Evolutionary conservation across 2,797 vertebrate genomes (phyloP), one percentile per base, ranked within the genome.

Genomic region (Pygocentrus nattereri): DNA sequence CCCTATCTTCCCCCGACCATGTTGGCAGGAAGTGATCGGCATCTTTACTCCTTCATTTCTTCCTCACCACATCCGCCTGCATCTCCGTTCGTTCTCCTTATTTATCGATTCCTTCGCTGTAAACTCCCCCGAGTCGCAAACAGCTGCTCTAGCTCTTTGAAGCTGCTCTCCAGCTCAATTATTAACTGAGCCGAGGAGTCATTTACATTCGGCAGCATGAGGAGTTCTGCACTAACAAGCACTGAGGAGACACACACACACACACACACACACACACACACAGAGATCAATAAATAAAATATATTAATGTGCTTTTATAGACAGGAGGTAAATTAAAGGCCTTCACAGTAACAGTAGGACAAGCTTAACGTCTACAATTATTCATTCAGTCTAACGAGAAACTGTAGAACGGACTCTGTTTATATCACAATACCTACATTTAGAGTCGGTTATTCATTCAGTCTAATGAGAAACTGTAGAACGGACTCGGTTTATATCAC

Each of bases 61-160:
- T 74, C 82, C 56, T 84, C 83, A 84, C 81, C 82, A 76, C 85
- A 86, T 87, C 88, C 84, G 88, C 92, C 89, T 89, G 85, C 86
- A 91, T 90, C 90, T 92, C 88, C 84, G 81, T 61, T 79, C 85
- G 86, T 87, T 90, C 91, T 89, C 93, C 91, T 94, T 93, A 94
- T 93, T 94, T 93, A 94, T 94, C 90, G 84, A 90, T 93, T 93
- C 90, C 92, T 92, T 89, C 90, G 90, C 91, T 90, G 92, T 91
- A 89, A 86, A 76, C 91, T 92, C 93, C 92, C 92, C 4, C 79
- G 92, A 91, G 94, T 94, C 89, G 89, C 86, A 93, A 92, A 92
- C 93, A 95, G 94, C 94, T 95, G 93, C 92, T 89, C 74, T n/a
- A 50, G 78, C 76, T 91, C 94, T 95, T 94, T 95, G 93, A 95